Evolutionary conservation across 2,113 vertebrate species (phyloP).

Genomic region (Crotalus horridus): DNA sequence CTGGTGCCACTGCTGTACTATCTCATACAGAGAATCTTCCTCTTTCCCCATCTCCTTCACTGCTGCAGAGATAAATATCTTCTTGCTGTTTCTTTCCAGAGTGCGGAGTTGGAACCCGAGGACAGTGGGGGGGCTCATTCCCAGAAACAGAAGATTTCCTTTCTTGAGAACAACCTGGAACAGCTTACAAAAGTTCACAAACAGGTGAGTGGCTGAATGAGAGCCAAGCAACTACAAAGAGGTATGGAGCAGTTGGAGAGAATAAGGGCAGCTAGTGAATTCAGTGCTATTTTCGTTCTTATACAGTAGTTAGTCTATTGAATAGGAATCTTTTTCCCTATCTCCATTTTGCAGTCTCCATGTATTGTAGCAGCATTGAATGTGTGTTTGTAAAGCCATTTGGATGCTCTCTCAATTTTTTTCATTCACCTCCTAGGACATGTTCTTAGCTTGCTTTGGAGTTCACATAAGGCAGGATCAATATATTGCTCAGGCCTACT

Average conservation of each 20-base stretch:
- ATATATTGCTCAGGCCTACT: not conserved
- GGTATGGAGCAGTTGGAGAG: not conserved
- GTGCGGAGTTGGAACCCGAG: constrained; percentile 81
- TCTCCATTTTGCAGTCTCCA: not conserved
- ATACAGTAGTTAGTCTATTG: not conserved
- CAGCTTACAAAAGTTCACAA: constrained; percentile 96
- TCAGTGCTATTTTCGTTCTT: not conserved
- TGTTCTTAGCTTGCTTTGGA: not conserved
- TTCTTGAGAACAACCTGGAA: constrained; percentile 95
- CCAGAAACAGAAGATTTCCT: constrained; percentile 94
- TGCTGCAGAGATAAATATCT: not conserved
- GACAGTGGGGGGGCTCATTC: constrained; percentile 82
- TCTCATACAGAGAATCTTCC: not conserved
- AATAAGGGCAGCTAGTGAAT: not conserved
- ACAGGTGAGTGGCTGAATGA: constrained; percentile 73
- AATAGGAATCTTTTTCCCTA: not conserved
- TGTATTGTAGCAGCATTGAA: not conserved
- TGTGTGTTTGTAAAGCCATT: not conserved
- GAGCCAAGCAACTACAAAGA: not conserved
- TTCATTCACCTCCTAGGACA: not conserved
- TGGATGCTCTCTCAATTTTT: not conserved
- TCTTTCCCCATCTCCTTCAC: not conserved
- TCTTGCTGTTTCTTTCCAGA: constrained; percentile 62
- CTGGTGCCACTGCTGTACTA: not conserved
- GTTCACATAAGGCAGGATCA: not conserved